Evolutionary conservation across 2,797 vertebrate species (phyloP).

Genomic region (Pipistrellus pygmaeus): DNA sequence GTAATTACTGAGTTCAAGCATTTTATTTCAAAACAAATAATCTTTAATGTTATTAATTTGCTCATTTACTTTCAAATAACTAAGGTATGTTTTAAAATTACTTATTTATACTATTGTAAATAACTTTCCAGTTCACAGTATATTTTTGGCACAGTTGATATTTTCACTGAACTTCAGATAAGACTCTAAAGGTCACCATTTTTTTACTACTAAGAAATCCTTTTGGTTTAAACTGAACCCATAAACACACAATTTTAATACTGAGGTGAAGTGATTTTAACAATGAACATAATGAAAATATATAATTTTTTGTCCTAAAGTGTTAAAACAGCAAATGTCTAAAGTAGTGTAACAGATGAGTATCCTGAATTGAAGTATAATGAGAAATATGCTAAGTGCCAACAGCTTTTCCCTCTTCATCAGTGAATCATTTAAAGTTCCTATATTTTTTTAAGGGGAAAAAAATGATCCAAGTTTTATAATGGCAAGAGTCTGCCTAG

Average conservation of each 20-base stretch:
- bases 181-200: conserved; percentile 33
- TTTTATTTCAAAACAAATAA: conserved; percentile 69
- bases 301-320: conserved; percentile 2
- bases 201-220: neutral
- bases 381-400: conserved; percentile 61
- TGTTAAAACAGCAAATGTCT: conserved; percentile 42
- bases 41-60: conserved; percentile 23
- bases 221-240: conserved; percentile 49
- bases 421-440: conserved; percentile 45
- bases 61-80: conserved; percentile 67
- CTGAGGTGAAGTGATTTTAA: conserved; percentile 41
- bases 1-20: conserved; percentile 63
- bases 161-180: conserved; percentile 50
- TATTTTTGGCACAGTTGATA: conserved; percentile 18
- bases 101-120: conserved; percentile 39
- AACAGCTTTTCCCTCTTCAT: conserved; percentile 53
- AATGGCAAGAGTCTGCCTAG: conserved; percentile 47
- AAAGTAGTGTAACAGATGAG: neutral
- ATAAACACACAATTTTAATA: neutral
- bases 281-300: conserved; percentile 43
- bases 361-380: conserved; percentile 12
- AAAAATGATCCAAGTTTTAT: conserved; percentile 66
- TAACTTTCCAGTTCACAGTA: conserved; percentile 22
- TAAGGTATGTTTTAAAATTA: conserved; percentile 59
- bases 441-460: conserved; percentile 32